A percentile compares a stretch with the other conserved stretches of the same genome.
phyloP scores from a whole-genome alignment of 2,797 vertebrate genomes.

The Manis javanica region DNA sequence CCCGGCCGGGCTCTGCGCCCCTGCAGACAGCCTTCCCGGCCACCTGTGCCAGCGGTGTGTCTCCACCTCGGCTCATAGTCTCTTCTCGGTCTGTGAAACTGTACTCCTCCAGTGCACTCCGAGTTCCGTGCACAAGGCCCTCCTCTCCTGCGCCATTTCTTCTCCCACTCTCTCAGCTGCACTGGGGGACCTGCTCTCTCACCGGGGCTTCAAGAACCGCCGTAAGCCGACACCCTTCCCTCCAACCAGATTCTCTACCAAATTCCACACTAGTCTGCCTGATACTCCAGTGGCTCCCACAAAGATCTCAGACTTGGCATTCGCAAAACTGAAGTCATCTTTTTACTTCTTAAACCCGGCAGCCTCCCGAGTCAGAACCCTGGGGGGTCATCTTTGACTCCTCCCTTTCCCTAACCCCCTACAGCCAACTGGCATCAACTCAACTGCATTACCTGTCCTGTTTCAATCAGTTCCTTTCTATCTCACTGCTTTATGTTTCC shows the following conservation, averaged over 20 bases:
- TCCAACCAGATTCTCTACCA: not conserved
- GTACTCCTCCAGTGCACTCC: not conserved
- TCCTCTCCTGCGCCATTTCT: not conserved
- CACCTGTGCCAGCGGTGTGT: not conserved
- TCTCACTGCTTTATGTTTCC: not conserved
- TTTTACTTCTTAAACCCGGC: constrained; percentile 35
- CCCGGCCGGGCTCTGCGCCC: not conserved
- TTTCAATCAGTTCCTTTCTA: not conserved
- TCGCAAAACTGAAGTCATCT: not conserved
- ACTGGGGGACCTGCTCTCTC: not conserved
- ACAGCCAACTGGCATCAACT: not conserved
- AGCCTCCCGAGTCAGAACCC: not conserved
- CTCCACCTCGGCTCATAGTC: not conserved
- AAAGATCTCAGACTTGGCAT: not conserved
- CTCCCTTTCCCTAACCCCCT: not conserved
- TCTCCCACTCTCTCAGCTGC: not conserved
- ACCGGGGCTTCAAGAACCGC: not conserved
- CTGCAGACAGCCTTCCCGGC: not conserved
- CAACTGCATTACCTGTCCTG: not conserved
- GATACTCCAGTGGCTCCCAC: not conserved
- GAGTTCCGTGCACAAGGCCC: not conserved
- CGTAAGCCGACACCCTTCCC: not conserved
- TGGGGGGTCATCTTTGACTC: not conserved
- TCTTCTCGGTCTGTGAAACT: not conserved
- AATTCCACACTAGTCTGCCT: not conserved